Percentiles rank a stretch among this genome's conserved stretches.
Conservation (phyloP, 2,888 invertebrate genomes). For the Meloe dianella region DNA sequence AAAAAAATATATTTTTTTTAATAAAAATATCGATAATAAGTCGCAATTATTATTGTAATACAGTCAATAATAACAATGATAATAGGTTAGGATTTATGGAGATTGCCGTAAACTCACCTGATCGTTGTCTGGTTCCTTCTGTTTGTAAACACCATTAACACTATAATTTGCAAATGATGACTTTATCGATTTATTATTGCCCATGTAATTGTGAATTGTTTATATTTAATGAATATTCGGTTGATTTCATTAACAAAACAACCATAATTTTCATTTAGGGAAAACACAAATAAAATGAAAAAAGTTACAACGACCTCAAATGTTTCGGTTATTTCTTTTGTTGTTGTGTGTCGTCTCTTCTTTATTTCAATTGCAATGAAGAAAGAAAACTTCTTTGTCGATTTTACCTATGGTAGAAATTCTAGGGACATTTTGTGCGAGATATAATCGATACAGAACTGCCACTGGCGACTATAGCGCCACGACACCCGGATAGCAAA, state of each 20-base stretch:
- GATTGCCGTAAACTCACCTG: conserved; percentile 50
- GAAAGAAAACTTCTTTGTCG: no score
- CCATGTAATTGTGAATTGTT: conserved; percentile 52
- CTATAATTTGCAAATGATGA: conserved; percentile 44
- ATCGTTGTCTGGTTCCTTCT: conserved; percentile 43
- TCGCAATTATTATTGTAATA: conserved; percentile 27
- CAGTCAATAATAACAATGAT: conserved; percentile 49
- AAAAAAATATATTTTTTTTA: conserved; percentile 21
- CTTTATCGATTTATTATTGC: conserved; percentile 52
- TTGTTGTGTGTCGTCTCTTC: no score
- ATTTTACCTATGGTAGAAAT: no score
- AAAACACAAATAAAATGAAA: no score
- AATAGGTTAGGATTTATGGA: conserved; percentile 35
- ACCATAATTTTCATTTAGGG: conserved; percentile 48
- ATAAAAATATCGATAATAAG: conserved; percentile 17
- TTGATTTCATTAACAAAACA: conserved; percentile 35
- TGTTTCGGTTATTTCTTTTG: no score
- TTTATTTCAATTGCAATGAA: no score
- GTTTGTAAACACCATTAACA: conserved; percentile 49
- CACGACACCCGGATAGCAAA: no score
- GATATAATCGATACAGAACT: no score
- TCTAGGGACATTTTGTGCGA: no score
- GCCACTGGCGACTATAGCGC: no score
- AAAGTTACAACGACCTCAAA: no score
- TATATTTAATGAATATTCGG: conserved; percentile 21